phyloP scores from a whole-genome alignment of 2,888 invertebrate genomes.

The Acleris holmiana region DNA sequence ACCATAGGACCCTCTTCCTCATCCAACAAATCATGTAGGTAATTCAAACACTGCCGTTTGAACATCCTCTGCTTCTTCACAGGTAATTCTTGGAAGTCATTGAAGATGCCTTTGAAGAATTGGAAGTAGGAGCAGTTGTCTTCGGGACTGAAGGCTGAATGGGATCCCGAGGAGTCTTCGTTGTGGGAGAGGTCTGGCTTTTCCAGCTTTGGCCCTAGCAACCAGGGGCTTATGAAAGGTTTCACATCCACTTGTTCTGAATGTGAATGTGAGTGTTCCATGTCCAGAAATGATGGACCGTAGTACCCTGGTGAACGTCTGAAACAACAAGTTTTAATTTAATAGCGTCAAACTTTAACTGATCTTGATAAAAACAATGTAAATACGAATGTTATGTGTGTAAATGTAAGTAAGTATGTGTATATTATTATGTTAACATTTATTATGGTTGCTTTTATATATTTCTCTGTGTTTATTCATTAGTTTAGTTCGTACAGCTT shows the following conservation, averaged over 20 bases:
- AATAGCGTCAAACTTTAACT: too few relatives aligned
- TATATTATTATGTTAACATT: too few relatives aligned
- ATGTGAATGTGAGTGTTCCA: constrained; percentile 42
- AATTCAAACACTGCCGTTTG: constrained; percentile 63
- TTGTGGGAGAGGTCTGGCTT: constrained; percentile 41
- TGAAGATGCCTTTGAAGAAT: constrained; percentile 72
- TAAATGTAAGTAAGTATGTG: too few relatives aligned
- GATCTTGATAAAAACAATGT: too few relatives aligned
- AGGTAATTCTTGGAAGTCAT: constrained; percentile 67
- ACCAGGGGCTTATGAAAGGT: constrained; percentile 53
- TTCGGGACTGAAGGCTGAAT: constrained; percentile 64
- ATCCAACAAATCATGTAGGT: constrained; percentile 69
- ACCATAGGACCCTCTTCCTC: constrained; percentile 53
- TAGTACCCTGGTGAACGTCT: constrained; percentile 60
- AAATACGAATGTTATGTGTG: too few relatives aligned
- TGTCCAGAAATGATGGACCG: constrained; percentile 52
- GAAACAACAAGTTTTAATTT: constrained; percentile 21
- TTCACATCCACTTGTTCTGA: constrained; percentile 49
- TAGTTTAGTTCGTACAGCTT: too few relatives aligned
- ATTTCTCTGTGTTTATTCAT: too few relatives aligned
- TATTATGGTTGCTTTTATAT: too few relatives aligned
- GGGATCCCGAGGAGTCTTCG: constrained; percentile 56
- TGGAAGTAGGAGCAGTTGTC: constrained; percentile 73
- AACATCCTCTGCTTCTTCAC: constrained; percentile 61
- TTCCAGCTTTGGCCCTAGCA: constrained; percentile 40